A percentile compares a stretch with the other conserved stretches of the same genome.
Evolutionary conservation across 2,888 invertebrate genomes (phyloP).

Genomic region (Cephalotes varians): DNA sequence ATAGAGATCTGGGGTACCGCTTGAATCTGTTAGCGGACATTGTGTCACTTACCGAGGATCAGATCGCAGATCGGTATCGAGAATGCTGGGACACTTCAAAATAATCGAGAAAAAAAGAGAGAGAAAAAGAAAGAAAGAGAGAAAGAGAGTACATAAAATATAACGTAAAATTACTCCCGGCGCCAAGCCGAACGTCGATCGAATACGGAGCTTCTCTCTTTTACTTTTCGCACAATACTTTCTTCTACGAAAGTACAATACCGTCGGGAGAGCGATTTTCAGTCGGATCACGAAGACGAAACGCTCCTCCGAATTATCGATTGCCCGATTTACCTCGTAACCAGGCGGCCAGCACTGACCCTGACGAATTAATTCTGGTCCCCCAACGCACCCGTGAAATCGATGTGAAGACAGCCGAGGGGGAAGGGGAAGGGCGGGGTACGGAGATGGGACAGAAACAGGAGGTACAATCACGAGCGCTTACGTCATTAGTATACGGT

Average conservation of each 20-base stretch:
- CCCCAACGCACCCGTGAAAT: conserved; percentile 34
- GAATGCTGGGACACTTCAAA: background rate
- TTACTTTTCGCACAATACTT: background rate
- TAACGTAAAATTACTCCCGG: background rate
- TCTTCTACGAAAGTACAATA: background rate
- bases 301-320: background rate
- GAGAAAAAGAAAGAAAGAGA: no score
- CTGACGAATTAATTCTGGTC: conserved; percentile 44
- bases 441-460: background rate
- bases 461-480: conserved; percentile 17
- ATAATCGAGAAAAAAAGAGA: background rate
- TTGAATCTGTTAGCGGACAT: background rate
- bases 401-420: background rate
- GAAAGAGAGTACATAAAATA: background rate
- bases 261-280: background rate
- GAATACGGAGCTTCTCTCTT: background rate
- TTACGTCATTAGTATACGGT: conserved; percentile 30
- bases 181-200: no score
- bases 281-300: background rate
- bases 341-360: conserved; percentile 32
- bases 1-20: conserved; percentile 11
- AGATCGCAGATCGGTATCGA: background rate
- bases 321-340: conserved; percentile 29
- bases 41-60: background rate
- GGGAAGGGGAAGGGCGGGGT: background rate